A percentile compares a stretch with the other conserved stretches of the same genome.
phyloP scores from a whole-genome alignment of 2,888 invertebrate genomes.

The Thalpophila matura region DNA sequence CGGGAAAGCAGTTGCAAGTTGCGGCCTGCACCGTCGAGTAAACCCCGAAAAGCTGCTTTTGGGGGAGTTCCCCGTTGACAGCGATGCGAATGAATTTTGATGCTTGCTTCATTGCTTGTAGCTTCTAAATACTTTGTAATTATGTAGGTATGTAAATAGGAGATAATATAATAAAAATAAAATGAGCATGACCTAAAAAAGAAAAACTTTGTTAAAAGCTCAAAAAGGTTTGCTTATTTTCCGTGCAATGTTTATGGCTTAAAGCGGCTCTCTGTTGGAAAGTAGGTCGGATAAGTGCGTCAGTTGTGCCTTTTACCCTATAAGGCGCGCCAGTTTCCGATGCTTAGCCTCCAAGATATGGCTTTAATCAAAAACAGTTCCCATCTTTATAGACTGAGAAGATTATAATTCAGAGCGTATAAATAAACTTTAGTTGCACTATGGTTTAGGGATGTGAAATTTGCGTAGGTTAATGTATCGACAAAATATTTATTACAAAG shows the following conservation, averaged over 20 bases:
- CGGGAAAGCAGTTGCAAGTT: too few species aligned
- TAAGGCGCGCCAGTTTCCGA: constrained; percentile 79
- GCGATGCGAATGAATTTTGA: too few species aligned
- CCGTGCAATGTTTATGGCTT: constrained; percentile 67
- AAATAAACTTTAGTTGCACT: constrained; percentile 11
- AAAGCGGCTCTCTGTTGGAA: constrained; percentile 67
- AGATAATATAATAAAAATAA: too few species aligned
- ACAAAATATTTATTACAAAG: constrained; percentile 17
- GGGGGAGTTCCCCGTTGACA: too few species aligned
- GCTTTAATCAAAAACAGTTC: constrained; percentile 54
- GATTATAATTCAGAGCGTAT: constrained; percentile 17
- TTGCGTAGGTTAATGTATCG: constrained; percentile 20
- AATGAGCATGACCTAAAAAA: background rate
- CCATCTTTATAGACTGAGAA: constrained; percentile 12
- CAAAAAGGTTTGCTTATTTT: constrained; percentile 18
- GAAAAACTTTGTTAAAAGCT: constrained; percentile 6
- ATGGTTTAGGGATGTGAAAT: constrained; percentile 28
- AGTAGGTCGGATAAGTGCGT: constrained; percentile 80
- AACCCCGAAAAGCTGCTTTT: too few species aligned
- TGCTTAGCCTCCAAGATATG: constrained; percentile 61
- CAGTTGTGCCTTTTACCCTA: constrained; percentile 78
- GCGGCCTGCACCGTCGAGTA: too few species aligned
- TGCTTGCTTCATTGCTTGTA: too few species aligned
- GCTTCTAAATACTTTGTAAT: too few species aligned
- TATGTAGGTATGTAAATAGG: too few species aligned